phyloP scores from a whole-genome alignment of 1,140 invertebrate genomes.

The Diabrotica virgifera region DNA sequence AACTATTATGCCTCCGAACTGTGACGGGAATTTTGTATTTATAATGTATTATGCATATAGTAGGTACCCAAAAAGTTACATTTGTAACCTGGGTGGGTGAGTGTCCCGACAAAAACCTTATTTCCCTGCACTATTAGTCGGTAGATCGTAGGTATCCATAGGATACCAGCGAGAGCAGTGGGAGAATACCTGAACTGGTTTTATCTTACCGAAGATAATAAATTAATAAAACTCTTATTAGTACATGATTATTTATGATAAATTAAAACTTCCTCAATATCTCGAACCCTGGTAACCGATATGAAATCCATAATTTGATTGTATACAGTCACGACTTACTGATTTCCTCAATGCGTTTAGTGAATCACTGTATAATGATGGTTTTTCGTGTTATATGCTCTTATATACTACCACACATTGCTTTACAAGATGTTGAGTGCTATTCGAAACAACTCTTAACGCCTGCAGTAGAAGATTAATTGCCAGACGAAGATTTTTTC shows the following conservation, averaged over 20 bases:
- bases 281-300: slow-evolving; percentile 1
- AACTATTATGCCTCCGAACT: too few relatives aligned
- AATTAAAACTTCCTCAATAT: not conserved
- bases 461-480: too few relatives aligned
- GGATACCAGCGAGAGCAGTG: not conserved
- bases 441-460: too few relatives aligned
- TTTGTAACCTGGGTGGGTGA: too few relatives aligned
- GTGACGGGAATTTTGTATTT: too few relatives aligned
- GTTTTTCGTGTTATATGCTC: not conserved
- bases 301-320: slow-evolving; percentile 3
- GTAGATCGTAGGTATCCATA: not conserved
- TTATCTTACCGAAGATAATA: not conserved
- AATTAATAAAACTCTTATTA: slow-evolving; percentile 1
- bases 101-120: too few relatives aligned
- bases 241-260: slow-evolving; percentile 3
- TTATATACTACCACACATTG: not conserved
- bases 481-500: too few relatives aligned
- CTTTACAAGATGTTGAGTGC: too few relatives aligned
- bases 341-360: slow-evolving; percentile 2
- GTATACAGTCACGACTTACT: not conserved
- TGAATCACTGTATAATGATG: slow-evolving; percentile 1
- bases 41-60: too few relatives aligned
- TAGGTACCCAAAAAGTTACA: too few relatives aligned
- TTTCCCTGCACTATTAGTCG: too few relatives aligned
- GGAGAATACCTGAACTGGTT: not conserved